Conservation (phyloP, 37 sponge, comb jelly and placozoan species). For the Agelas oroides region DNA sequence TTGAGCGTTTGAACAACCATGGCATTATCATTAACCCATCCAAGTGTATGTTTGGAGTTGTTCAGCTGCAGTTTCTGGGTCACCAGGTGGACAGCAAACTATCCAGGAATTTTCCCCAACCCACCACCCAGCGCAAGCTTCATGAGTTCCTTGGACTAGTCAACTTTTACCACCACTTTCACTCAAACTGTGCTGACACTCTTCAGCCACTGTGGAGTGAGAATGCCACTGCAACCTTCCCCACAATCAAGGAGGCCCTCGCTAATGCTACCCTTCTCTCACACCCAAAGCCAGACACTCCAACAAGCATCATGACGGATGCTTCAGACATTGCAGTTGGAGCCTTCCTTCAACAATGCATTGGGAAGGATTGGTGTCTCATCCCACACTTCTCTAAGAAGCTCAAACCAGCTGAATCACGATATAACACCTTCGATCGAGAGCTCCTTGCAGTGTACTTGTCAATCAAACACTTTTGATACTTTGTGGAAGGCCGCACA, state of each 20-base stretch:
- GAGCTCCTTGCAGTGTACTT: constrained; percentile 63
- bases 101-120: constrained; percentile 53
- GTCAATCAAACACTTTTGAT: constrained; percentile 55
- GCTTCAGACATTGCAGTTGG: constrained; percentile 65
- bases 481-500: constrained; percentile 56
- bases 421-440: constrained; percentile 70
- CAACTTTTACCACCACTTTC: constrained; percentile 69
- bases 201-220: constrained; percentile 49
- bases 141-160: constrained; percentile 61
- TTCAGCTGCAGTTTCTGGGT: too few relatives aligned
- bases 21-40: background rate
- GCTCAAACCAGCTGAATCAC: constrained; percentile 50
- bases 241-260: constrained; percentile 48
- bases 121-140: constrained; percentile 40
- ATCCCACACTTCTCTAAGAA: constrained; percentile 35
- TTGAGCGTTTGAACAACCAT: too few relatives aligned
- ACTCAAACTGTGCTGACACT: constrained; percentile 41
- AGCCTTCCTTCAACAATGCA: constrained; percentile 20
- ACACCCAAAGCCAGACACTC: constrained; percentile 61
- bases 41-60: background rate
- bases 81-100: constrained; percentile 37
- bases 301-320: constrained; percentile 59
- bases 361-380: background rate
- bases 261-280: constrained; percentile 51
- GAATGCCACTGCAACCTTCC: constrained; percentile 32